Evolutionary conservation across 2,797 vertebrate species (phyloP).

Genomic region (Acipenser transmontanus): DNA sequence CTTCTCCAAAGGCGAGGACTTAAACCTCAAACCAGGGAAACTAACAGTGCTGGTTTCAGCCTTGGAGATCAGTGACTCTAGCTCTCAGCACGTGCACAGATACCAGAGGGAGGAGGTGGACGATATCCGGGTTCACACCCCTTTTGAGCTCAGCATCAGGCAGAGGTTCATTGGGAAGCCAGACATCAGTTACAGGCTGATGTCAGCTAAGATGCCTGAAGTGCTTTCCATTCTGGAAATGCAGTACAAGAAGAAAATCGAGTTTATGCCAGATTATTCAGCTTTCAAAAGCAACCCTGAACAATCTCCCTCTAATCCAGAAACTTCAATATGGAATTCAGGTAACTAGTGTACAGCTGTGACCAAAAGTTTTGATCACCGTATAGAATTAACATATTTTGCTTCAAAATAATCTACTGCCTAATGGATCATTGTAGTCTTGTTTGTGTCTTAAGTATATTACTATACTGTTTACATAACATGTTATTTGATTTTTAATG

Average conservation of each 20-base stretch:
- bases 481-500: too few species aligned
- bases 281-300: conserved; percentile 50
- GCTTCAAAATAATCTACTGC: too few species aligned
- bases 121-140: conserved; percentile 72
- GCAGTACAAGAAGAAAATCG: conserved; percentile 80
- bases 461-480: too few species aligned
- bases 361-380: too few species aligned
- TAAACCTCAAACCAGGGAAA: conserved; percentile 68
- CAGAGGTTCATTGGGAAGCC: conserved; percentile 86
- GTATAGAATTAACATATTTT: conserved; percentile 7
- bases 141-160: conserved; percentile 78
- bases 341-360: conserved; percentile 46
- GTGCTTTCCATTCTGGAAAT: conserved; percentile 67
- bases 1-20: conserved; percentile 59
- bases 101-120: conserved; percentile 78
- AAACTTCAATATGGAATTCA: conserved; percentile 53
- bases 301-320: conserved; percentile 49
- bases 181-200: conserved; percentile 67
- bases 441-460: too few species aligned
- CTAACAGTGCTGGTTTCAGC: conserved; percentile 67
- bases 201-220: conserved; percentile 83
- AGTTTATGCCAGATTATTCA: conserved; percentile 60
- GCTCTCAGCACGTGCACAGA: conserved; percentile 63
- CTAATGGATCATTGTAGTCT: too few species aligned
- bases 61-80: conserved; percentile 71